These are phyloP conservation scores for Orestias chungarensis DNA, from an alignment of 2,797 vertebrate genomes.

Conservation along the genomic window DNA sequence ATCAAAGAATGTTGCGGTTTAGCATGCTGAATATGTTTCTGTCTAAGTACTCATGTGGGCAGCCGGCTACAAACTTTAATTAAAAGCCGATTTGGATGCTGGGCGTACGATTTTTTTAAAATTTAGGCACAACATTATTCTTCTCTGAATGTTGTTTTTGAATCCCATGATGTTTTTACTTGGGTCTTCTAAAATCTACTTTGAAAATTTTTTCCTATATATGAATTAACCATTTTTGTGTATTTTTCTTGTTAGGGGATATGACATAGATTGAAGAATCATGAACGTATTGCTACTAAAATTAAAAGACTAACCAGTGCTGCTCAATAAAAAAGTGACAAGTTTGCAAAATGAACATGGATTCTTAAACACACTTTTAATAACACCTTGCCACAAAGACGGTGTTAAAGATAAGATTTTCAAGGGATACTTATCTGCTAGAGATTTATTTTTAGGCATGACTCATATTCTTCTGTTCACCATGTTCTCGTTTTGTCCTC, in stretches of 20 bases:
- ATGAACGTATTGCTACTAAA: too few species aligned
- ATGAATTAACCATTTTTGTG: neutral
- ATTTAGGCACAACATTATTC: neutral
- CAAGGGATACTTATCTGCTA: neutral
- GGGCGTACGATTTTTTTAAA: neutral
- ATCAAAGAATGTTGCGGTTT: conserved; percentile 19
- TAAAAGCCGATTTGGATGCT: conserved; percentile 12
- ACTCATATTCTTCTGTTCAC: conserved; percentile 1
- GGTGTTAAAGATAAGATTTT: neutral
- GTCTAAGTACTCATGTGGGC: neutral
- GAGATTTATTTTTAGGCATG: neutral
- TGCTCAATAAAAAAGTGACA: neutral
- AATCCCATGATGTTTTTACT: neutral
- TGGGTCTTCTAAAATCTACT: neutral
- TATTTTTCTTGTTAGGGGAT: neutral
- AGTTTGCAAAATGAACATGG: neutral
- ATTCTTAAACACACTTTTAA: neutral
- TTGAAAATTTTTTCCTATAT: neutral
- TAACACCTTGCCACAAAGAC: neutral
- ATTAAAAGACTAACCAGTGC: neutral
- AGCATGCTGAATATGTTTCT: neutral
- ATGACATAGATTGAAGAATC: neutral
- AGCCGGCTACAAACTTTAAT: neutral
- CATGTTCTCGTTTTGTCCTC: neutral
- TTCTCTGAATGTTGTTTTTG: neutral